These are phyloP conservation scores for Leptinotarsa texana DNA, from an alignment of 1,140 invertebrate species.

Conservation along the genomic window DNA sequence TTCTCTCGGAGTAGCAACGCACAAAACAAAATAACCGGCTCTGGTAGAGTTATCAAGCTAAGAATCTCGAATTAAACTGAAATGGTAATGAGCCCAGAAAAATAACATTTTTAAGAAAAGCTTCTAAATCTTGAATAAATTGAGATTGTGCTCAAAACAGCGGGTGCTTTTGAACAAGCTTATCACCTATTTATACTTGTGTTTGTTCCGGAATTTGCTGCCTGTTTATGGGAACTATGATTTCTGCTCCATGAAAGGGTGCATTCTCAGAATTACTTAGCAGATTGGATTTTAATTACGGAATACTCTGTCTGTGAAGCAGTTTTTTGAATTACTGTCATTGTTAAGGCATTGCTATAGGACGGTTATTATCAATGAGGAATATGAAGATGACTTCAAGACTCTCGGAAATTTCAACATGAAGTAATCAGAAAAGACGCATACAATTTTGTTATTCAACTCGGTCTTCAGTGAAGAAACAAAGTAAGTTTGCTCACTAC, in stretches of 20 bases:
- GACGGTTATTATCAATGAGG: too few species aligned
- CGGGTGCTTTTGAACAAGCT: constrained; percentile 42
- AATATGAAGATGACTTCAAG: too few species aligned
- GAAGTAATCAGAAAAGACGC: too few species aligned
- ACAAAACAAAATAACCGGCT: not conserved
- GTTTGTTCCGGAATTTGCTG: constrained; percentile 32
- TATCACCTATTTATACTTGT: constrained; percentile 42
- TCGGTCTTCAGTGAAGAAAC: too few species aligned
- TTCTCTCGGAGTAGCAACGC: too few species aligned
- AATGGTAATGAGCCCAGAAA: constrained; percentile 37
- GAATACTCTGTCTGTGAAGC: too few species aligned
- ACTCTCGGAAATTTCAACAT: too few species aligned
- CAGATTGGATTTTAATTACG: not conserved
- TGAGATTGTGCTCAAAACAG: constrained; percentile 43
- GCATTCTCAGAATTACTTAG: not conserved
- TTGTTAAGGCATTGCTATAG: too few species aligned
- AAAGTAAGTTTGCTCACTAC: too few species aligned
- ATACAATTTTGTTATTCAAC: too few species aligned
- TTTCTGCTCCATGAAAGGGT: not conserved
- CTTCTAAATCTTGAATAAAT: constrained; percentile 39
- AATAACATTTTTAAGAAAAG: constrained; percentile 35
- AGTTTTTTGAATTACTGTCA: too few species aligned
- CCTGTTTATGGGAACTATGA: constrained; percentile 27
- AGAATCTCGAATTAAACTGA: constrained; percentile 14
- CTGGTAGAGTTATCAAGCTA: not conserved